Base-by-base conservation (phyloP, 2,888 invertebrate genomes). In the Trachelus tabidus region DNA sequence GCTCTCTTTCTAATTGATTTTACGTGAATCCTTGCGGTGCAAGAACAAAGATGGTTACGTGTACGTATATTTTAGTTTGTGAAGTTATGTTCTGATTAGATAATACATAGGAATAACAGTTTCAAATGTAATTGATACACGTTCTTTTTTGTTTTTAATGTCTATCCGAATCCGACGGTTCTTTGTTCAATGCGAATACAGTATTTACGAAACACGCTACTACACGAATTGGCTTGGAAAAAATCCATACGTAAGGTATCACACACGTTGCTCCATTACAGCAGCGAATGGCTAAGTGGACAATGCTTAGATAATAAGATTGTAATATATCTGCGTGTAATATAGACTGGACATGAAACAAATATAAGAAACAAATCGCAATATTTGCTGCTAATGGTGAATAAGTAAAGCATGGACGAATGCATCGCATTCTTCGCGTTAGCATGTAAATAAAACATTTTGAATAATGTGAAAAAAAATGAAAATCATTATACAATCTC, bases 261-360 rank as follows among this genome's bases (percentile, higher is more conserved):
- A 56, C 56, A 56, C 23, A 56, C 56, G 56, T 56, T 56, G 56
- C 23, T 15, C 56, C 56, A 56, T 56, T 56, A 56, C 56, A 56
- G 56, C 23, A 56, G 1, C 23, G 56, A 56, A 23, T 2, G 2
- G 9, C 56, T 23, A 56, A 56, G 56, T 56, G 56, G 56, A 56
- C 56, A 23, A 23, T 56, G 56, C 56, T 71, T 71, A 71, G 33
- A 34, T 34, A 34, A 31, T 79, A 76, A 75, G 80, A 79, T 77
- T 81, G 80, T 79, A 75, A 77, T 73, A 79, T 79, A 81, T 79
- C 74, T 74, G 71, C 78, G 76, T 80, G 78, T 78, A 80, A 80
- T 75, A 79, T 77, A 77, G 76, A 79, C 34, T 71, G 71, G 33
- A 71, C 71, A 34, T 71, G 33, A 71, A 71, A 71, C 30, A 69